Base-by-base conservation (phyloP, 1,140 invertebrate genomes). In the Sipha flava region DNA sequence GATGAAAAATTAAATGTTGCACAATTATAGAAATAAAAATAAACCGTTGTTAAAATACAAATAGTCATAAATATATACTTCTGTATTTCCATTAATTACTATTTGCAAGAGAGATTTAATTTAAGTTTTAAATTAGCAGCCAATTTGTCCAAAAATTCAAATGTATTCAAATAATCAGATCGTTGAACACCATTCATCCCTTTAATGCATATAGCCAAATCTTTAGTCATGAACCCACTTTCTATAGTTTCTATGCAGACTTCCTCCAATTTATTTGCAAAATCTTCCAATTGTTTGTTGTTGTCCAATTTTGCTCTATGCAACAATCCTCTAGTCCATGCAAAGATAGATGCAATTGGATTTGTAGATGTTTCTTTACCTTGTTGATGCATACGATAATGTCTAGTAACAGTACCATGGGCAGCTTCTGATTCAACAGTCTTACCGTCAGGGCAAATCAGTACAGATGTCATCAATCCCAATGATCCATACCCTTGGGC, bases 301-400 rank as follows among this genome's bases (percentile, higher is more conserved):
- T 92, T 89, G 84, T 99, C 97, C 29, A 99, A 86, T 84, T 97
- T 96, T 40, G 95, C 97, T 81, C 97, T 90, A 85, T 98, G 96
- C 57, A 93, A 86, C 0, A 98, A 87, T 64, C 97, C 97, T 83
- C 91, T 89, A 0, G 96, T 97, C 97, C 97, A 99, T 6, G 97
- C 97, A 87, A 98, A 99, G 82, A 99, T 99, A 0, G 96, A 98
- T n/a, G 97, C 95, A 84, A 98, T 98, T 0, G 97, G 94, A 87
- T 98, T 99, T 18, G 97, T 99, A 2, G 96, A 98, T 1, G 97
- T 99, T 87, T 98, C 96, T 86, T 98, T 95, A 64, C 95, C 95
- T 87, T 97, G 92, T 84, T 99, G 96, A 85, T 98, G 92, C 84
- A 95, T 90, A 59, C 97, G 88, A 85, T 92, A 99, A 85, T 99